Evolutionary conservation across 2,888 invertebrate species (phyloP).

Genomic region (Calephelis perditalis): DNA sequence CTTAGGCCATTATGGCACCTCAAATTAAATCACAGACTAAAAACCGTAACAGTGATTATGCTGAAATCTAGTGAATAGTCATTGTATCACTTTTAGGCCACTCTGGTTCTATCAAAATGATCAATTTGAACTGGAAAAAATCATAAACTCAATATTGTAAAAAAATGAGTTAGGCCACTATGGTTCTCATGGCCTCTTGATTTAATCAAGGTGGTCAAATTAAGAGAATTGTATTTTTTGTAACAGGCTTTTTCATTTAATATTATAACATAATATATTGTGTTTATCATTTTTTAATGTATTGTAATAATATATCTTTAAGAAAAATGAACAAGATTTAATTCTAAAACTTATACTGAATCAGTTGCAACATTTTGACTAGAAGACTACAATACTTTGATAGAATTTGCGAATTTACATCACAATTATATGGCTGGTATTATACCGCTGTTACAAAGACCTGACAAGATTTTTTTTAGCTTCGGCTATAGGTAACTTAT

Average conservation of each 20-base stretch:
- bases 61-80: too few species aligned
- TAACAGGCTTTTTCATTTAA: background rate
- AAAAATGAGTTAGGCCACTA: too few species aligned
- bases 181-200: too few species aligned
- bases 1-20: too few species aligned
- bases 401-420: too few species aligned
- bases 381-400: background rate
- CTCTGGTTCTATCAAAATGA: too few species aligned
- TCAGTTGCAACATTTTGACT: background rate
- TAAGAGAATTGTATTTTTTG: background rate
- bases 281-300: conserved; percentile 1
- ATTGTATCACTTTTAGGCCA: too few species aligned
- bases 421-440: background rate
- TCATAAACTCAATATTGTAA: too few species aligned
- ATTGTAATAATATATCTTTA: background rate
- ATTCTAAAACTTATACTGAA: background rate
- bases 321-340: background rate
- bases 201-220: conserved; percentile 1
- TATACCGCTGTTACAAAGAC: conserved; percentile 1
- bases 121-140: too few species aligned
- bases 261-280: background rate
- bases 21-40: too few species aligned
- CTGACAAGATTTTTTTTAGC: conserved; percentile 1
- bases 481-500: conserved; percentile 2
- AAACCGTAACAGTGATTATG: too few species aligned